A percentile compares a stretch with the other conserved stretches of the same genome.
Evolutionary conservation across 2,113 vertebrate species (phyloP).

Genomic region (Drymodes brunneopygia): DNA sequence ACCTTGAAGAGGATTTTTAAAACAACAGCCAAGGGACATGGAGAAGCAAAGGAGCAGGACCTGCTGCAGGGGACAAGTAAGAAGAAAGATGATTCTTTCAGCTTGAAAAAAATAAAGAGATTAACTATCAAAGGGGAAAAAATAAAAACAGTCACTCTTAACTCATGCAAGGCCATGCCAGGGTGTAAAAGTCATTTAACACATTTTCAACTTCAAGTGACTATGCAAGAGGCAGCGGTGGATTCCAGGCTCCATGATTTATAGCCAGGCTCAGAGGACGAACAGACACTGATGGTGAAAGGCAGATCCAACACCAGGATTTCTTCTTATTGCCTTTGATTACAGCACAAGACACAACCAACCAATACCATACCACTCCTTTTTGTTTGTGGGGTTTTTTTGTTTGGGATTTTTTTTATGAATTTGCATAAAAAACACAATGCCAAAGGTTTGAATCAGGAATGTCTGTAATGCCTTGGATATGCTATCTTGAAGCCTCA

Average conservation of each 20-base stretch:
- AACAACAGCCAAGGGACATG: not conserved
- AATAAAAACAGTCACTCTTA: not conserved
- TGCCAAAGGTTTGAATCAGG: rapidly evolving
- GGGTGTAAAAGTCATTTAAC: not conserved
- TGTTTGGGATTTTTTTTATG: not conserved
- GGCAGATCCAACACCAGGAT: not conserved
- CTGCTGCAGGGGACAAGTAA: not conserved
- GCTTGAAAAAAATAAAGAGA: not conserved
- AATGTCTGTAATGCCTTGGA: not conserved
- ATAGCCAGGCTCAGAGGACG: not conserved
- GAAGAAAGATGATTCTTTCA: not conserved
- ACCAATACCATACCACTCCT: not conserved
- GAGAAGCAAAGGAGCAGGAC: not conserved
- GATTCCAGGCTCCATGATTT: not conserved
- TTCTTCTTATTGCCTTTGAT: not conserved
- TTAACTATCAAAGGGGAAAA: not conserved
- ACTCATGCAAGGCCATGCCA: not conserved
- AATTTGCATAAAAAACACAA: not conserved
- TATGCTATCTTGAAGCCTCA: not conserved
- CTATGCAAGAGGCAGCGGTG: not conserved
- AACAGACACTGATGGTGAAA: rapidly evolving
- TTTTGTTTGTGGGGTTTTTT: not conserved
- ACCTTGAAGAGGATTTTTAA: not conserved
- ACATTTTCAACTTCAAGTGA: not conserved
- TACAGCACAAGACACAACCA: not conserved